Conservation (phyloP, 1,140 invertebrate species). For the Drosophila ogumai region DNA sequence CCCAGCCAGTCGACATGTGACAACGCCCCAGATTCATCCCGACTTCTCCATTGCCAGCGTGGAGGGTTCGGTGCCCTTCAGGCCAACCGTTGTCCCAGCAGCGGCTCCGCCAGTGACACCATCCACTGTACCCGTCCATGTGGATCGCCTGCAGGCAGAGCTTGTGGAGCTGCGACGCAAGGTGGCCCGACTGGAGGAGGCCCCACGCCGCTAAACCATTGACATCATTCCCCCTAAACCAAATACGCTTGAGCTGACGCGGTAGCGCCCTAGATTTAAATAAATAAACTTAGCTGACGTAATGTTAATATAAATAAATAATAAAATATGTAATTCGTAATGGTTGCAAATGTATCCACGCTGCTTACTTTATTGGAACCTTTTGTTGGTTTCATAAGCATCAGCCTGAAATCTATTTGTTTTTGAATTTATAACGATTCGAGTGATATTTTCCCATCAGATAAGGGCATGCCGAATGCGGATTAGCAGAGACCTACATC, state of each 20-base stretch:
- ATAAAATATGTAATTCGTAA: constrained; percentile 10
- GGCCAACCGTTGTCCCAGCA: neutral
- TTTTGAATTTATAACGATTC: neutral
- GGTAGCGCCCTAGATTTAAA: neutral
- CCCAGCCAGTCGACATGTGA: constrained; percentile 25
- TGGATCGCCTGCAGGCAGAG: constrained; percentile 54
- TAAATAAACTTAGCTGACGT: neutral
- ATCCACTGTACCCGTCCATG: neutral
- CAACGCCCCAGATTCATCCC: constrained; percentile 69
- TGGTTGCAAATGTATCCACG: neutral
- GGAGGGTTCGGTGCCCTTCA: constrained; percentile 34
- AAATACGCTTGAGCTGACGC: constrained; percentile 10
- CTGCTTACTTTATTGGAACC: neutral
- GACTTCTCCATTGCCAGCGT: constrained; percentile 67
- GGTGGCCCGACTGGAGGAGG: constrained; percentile 33
- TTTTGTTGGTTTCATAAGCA: neutral
- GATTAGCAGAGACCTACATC: constrained; percentile 5
- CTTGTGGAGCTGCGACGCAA: constrained; percentile 45
- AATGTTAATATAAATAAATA: constrained; percentile 11
- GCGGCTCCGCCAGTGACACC: neutral
- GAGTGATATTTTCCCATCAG: neutral
- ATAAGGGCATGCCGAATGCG: constrained; percentile 6
- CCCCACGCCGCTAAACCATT: constrained; percentile 3
- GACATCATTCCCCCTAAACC: neutral
- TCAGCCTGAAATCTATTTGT: neutral